Conservation (phyloP, 2,113 vertebrate species). For the Meriones unguiculatus region DNA sequence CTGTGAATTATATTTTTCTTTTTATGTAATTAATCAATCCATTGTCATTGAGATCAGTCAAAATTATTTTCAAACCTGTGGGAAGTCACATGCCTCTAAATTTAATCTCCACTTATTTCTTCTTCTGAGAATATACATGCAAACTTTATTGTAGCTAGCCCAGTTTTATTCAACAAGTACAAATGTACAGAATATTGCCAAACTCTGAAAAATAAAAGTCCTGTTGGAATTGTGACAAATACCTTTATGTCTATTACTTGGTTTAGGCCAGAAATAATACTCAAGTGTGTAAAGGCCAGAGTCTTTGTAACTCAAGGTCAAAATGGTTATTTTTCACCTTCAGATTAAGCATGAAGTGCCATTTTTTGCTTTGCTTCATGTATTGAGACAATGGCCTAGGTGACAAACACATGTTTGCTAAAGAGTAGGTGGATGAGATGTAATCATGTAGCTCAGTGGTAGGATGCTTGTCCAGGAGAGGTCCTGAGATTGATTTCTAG, state of each 20-base stretch:
- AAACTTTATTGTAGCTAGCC: neutral
- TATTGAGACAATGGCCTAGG: neutral
- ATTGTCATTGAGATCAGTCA: neutral
- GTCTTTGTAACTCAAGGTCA: neutral
- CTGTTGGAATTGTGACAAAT: neutral
- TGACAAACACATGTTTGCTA: neutral
- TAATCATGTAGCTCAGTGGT: too few relatives aligned
- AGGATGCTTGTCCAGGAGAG: neutral
- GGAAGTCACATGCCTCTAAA: neutral
- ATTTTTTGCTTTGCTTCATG: neutral
- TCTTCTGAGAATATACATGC: neutral
- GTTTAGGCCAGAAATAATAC: neutral
- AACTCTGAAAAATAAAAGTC: neutral
- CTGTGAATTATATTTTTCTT: neutral
- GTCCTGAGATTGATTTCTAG: neutral
- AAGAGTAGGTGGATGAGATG: neutral
- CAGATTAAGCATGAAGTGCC: neutral
- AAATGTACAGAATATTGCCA: neutral
- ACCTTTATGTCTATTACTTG: neutral
- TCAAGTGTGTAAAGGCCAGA: neutral
- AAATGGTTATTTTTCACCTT: neutral
- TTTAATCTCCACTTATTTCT: neutral
- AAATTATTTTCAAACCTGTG: neutral
- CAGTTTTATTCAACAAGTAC: neutral
- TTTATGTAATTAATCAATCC: neutral